These are phyloP conservation scores for Apis cerana DNA, from an alignment of 1,140 invertebrate genomes.

Conservation along the genomic window DNA sequence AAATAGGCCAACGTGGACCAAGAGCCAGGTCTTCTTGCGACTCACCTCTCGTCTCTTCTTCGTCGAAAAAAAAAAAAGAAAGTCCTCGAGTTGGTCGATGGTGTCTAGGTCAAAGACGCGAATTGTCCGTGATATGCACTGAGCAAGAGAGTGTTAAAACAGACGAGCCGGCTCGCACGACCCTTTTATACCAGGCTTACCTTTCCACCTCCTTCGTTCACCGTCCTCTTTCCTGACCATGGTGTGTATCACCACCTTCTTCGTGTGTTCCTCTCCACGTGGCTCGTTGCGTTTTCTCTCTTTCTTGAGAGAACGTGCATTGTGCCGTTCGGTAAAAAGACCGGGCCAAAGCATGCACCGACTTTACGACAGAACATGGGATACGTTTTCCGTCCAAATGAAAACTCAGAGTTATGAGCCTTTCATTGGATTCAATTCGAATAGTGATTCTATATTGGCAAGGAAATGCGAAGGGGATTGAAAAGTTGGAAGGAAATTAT, in stretches of 20 bases:
- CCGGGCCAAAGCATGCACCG: neutral
- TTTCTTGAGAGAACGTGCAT: conserved; percentile 39
- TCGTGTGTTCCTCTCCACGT: conserved; percentile 57
- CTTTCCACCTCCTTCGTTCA: conserved; percentile 73
- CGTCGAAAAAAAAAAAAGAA: neutral
- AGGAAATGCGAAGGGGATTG: neutral
- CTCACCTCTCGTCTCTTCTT: conserved; percentile 54
- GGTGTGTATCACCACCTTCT: conserved; percentile 27
- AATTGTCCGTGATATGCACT: conserved; percentile 46
- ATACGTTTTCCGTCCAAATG: neutral
- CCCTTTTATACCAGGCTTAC: conserved; percentile 76
- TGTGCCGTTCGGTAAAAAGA: neutral
- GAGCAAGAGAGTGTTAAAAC: conserved; percentile 77
- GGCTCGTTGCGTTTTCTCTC: conserved; percentile 60
- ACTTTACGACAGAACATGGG: neutral
- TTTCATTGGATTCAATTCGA: neutral
- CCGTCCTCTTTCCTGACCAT: conserved; percentile 65
- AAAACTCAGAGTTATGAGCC: neutral
- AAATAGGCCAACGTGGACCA: too few species aligned
- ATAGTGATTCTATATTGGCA: neutral
- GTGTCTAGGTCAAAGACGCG: conserved; percentile 44
- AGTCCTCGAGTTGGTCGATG: conserved; percentile 2
- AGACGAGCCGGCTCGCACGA: conserved; percentile 72
- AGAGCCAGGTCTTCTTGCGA: conserved; percentile 17
- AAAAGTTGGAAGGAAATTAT: too few species aligned